A percentile compares a stretch with the other conserved stretches of the same genome.
These are phyloP conservation scores for Diorhabda sublineata DNA, from an alignment of 1,140 invertebrate species.

Conservation along the genomic window DNA sequence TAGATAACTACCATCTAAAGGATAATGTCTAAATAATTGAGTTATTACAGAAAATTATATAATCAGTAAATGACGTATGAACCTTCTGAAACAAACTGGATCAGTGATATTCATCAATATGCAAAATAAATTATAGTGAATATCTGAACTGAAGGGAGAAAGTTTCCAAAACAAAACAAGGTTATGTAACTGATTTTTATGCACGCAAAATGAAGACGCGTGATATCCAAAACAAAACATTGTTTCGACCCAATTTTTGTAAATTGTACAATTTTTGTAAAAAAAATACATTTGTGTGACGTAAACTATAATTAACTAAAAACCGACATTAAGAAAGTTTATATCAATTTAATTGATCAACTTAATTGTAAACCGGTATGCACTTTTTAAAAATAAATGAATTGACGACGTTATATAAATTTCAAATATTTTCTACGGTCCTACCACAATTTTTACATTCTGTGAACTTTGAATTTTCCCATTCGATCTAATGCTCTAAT, in stretches of 20 bases:
- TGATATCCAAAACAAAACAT: slow-evolving; percentile 3
- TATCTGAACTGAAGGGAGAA: not conserved
- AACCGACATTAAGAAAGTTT: not conserved
- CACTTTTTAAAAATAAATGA: not conserved
- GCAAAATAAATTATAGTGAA: not conserved
- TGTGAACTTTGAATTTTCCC: no score
- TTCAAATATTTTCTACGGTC: no score
- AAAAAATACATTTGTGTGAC: not conserved
- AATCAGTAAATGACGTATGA: not conserved
- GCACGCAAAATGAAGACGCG: not conserved
- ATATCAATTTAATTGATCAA: slow-evolving; percentile 1
- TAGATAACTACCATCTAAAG: no score
- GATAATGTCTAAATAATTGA: not conserved
- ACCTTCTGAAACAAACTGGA: not conserved
- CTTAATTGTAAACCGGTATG: not conserved
- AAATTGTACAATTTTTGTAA: not conserved
- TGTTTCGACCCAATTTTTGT: not conserved
- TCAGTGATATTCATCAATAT: not conserved
- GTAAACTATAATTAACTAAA: not conserved
- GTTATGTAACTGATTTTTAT: not conserved
- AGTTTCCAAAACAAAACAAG: not conserved
- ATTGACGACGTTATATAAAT: no score
- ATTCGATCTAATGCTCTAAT: no score
- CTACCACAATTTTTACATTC: no score
- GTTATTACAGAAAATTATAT: not conserved